Base-by-base conservation (phyloP, 2,113 vertebrate species). In the Neomonachus schauinslandi region DNA sequence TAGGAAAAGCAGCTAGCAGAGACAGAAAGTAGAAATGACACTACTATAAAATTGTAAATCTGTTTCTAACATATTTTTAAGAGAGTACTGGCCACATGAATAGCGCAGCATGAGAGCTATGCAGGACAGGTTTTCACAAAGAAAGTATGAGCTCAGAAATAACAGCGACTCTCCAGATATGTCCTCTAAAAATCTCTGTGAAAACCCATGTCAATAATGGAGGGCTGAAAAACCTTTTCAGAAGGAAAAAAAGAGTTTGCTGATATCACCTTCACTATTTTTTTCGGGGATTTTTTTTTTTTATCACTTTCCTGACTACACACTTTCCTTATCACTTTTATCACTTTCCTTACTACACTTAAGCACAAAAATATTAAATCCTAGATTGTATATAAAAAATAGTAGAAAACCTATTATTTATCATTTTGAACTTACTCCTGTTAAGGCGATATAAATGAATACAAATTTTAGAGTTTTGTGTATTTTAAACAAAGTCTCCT, bases 21-120 rank as follows among this genome's bases (percentile, higher is more conserved):
- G 57, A 5, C 3, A 71, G 39, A 49, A 77, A 80, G 57, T 9
- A 90, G 79, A 76, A 94, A 92, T 21, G 24, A 51, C n/a, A 80
- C 39, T 63, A 24, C 63, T 61, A 71, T 91, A 95, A 96, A 95
- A 93, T 46, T 65, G 5, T 94, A 92, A 96, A 92, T 94, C 69
- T 93, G 39, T 82, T 87, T 97, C 18, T 91, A 79, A 95, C 53
- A 87, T 39, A 46, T 74, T 67, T 93, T 79, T 92, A 71, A 53
- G 14, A 77, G 55, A 39, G 7, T 39, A 82, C 53, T 84, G 36
- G 33, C 31, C 63, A 21, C 6, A 39, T 53, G 39, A 81, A 85
- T 88, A 7, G 19, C 2, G 2, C 19, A 89, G 39, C 26, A 65
- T 81, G 80, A 85, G 26, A 84, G 19, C 39, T 69, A 57, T 51